phyloP scores from a whole-genome alignment of 2,113 vertebrate species.

The Chloroceryle aenea region DNA sequence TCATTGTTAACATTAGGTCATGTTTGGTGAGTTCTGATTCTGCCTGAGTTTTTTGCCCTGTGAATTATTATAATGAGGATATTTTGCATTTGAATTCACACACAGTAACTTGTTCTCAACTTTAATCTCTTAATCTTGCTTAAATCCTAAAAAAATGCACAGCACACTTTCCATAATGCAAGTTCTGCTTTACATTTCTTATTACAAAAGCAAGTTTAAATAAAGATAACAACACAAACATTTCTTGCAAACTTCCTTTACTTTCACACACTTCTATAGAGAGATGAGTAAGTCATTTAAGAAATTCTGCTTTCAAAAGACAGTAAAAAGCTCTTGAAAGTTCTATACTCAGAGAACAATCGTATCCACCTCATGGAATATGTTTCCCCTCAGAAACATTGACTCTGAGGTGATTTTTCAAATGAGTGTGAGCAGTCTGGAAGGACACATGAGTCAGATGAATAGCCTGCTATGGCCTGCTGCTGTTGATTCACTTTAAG shows the following conservation, averaged over 20 bases:
- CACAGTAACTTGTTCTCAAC: conserved; percentile 18
- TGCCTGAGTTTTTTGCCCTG: background rate
- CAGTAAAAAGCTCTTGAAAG: background rate
- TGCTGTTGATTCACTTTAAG: background rate
- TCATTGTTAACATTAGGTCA: conserved; percentile 66
- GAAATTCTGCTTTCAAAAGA: background rate
- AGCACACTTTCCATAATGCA: background rate
- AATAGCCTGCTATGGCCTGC: background rate
- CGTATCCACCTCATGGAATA: background rate
- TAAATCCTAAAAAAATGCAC: background rate
- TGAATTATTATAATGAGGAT: conserved; percentile 79
- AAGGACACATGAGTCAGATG: background rate
- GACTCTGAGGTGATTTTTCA: conserved; percentile 10
- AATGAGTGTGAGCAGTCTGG: background rate
- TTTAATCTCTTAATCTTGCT: background rate
- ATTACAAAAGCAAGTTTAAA: background rate
- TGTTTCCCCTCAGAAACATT: conserved; percentile 6
- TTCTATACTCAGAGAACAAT: background rate
- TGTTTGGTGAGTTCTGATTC: conserved; percentile 61
- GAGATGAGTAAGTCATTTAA: background rate
- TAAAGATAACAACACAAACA: background rate
- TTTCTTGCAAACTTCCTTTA: background rate
- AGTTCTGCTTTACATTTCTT: background rate
- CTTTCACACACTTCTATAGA: background rate
- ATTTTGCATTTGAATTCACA: conserved; percentile 66